These are phyloP conservation scores for Zaprionus taronus DNA, from an alignment of 1,140 invertebrate species.

Conservation along the genomic window DNA sequence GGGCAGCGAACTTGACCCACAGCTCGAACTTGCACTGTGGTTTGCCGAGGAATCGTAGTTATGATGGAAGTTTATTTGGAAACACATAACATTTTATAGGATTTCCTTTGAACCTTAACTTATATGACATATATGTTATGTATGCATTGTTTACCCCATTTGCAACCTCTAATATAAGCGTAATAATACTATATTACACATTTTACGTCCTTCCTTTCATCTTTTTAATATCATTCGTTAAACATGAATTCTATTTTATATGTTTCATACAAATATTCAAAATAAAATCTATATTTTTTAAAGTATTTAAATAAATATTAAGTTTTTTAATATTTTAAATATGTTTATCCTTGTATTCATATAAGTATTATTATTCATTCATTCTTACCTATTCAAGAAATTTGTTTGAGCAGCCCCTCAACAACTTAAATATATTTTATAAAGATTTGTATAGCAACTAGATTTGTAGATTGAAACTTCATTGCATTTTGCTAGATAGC, in stretches of 20 bases:
- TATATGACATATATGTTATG: too few relatives aligned
- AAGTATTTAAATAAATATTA: neutral
- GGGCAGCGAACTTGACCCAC: constrained; percentile 18
- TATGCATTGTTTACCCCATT: too few relatives aligned
- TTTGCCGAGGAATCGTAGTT: neutral
- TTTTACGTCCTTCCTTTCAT: too few relatives aligned
- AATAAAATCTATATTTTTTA: neutral
- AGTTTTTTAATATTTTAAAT: neutral
- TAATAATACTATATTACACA: too few relatives aligned
- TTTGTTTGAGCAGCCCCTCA: too few relatives aligned
- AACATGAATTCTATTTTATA: too few relatives aligned
- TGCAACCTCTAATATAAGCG: too few relatives aligned
- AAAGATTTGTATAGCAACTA: neutral
- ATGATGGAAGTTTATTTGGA: constrained; percentile 25
- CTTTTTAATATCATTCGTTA: too few relatives aligned
- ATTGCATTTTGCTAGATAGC: constrained; percentile 3
- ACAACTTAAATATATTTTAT: neutral
- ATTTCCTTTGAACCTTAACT: neutral
- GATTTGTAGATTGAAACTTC: constrained; percentile 3
- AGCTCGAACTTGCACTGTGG: neutral
- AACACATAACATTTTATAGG: neutral
- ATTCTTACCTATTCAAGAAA: too few relatives aligned
- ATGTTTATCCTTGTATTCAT: too few relatives aligned
- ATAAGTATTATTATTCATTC: too few relatives aligned
- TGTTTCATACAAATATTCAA: neutral